Base-by-base conservation (phyloP, 1,140 invertebrate genomes). In the Calliopsis andreniformis region DNA sequence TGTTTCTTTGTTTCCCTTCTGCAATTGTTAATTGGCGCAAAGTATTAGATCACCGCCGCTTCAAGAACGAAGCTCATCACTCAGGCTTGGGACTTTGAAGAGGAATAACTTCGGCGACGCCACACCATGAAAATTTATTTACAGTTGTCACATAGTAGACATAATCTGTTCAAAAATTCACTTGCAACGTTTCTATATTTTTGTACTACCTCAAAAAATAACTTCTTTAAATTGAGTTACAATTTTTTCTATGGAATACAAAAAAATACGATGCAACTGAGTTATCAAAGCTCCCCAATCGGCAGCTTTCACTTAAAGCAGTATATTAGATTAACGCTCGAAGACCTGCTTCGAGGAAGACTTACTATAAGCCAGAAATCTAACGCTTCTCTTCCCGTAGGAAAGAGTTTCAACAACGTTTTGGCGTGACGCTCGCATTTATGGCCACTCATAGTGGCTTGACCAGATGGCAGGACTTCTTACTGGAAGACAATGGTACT, bases 361-460 rank as follows among this genome's bases (percentile, higher is more conserved):
- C 20, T 20, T n/a, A 6, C 25, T 20, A 39, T 7, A 0, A n/a
- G 25, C 7, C 49, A 12, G 8, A 3, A 18, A 35, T 0, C 59
- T 85, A 45, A 87, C 25, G 55, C 30, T 3, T 47, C n/a, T 35
- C 80, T 87, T 76, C 79, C 89, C 91, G 62, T 92, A 97, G 96
- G 92, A 93, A 95, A 87, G 95, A 96, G 87, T 95, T 97, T 82
- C 95, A 96, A 82, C 94, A 96, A 91, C 94, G 96, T 55, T 97
- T 97, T 88, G 97, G 97, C 25, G 95, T 97, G 78, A 96, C 94
- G 23, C 93, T 96, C 28, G 96, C 96, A 1, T 98, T 98, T 89
- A 93, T 98, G 86, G 96, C 97, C 39, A 98, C 97, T 0, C 95
- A 97, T 84, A 98, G 96, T 87, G 97, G 97, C 3, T 93, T 98